Evolutionary conservation across 2,888 invertebrate genomes (phyloP).

Genomic region (Synanthedon formicaeformis): DNA sequence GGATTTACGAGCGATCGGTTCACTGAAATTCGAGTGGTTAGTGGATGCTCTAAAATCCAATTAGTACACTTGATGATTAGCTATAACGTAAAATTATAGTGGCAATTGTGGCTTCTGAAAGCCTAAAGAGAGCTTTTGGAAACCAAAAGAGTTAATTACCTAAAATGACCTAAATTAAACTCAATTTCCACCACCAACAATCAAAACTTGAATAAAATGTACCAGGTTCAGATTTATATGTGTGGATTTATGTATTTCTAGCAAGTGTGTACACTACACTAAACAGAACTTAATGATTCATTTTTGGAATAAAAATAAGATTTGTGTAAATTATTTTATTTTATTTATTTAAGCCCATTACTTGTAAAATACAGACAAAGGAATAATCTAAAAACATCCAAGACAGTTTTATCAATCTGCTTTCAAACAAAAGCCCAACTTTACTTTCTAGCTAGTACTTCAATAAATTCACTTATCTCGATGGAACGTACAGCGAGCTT

Average conservation of each 20-base stretch:
- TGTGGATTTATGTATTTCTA: too few species aligned
- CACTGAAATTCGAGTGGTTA: conserved; percentile 4
- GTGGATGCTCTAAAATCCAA: background rate
- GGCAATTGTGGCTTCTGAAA: too few species aligned
- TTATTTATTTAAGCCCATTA: background rate
- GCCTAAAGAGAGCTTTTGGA: too few species aligned
- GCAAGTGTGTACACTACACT: too few species aligned
- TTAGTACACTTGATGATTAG: background rate
- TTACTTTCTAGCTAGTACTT: conserved; percentile 30
- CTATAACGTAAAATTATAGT: background rate
- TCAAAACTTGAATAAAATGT: too few species aligned
- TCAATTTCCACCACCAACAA: too few species aligned
- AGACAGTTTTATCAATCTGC: conserved; percentile 23
- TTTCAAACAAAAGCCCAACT: conserved; percentile 33
- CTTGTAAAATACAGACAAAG: conserved; percentile 10
- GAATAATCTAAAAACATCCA: conserved; percentile 11
- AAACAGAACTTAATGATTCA: too few species aligned
- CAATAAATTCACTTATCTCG: conserved; percentile 46
- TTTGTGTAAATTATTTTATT: too few species aligned
- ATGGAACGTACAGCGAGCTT: conserved; percentile 15
- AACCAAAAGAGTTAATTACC: too few species aligned
- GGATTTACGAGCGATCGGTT: conserved; percentile 6
- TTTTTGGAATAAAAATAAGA: too few species aligned
- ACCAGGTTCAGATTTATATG: too few species aligned
- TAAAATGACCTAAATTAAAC: too few species aligned